Evolutionary conservation across 2,888 invertebrate genomes (phyloP), one percentile per base, ranked within the genome.

Genomic region (Athetis lepigone): DNA sequence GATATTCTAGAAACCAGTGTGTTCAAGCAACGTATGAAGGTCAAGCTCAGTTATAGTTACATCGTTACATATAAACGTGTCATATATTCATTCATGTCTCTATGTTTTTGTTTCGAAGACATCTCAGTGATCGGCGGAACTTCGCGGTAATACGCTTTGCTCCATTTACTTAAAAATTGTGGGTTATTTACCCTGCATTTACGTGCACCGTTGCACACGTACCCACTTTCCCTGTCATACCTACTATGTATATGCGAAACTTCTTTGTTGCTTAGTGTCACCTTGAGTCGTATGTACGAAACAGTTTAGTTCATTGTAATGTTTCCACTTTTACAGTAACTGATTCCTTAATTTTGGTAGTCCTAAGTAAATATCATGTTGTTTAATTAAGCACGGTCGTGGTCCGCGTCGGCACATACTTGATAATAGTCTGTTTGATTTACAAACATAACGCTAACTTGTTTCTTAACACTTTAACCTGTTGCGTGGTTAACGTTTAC

Each of bases 161-260:
- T 92, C 88, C 81, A 89, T 90, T 92, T 90, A 82, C 79, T 80
- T 77, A 82, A 79, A 87, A 89, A 90, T 91, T 86, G 83, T 82
- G 72, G 83, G 85, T 86, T 86, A 72, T 77, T 79, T 83, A 84
- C 83, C 82, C 77, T 85, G 76, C 82, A 86, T 77, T 87, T 87
- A 86, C 76, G 64, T 81, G 81, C 80, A 78, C 81, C 65, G 66
- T 64, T 62, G 58, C 59, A 65, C 57, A 77, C 60, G 77, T 84
- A 82, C 73, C 61, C 77, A 88, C 90, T 92, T 91, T 91, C 91
- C 87, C 88, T 82, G 72, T 80, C 81, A 72, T 77, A 80, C 77
- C 73, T 63, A 72, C 60, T 65, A 43, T 69, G 59, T 74, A 65
- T 79, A n/a, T n/a, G n/a, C n/a, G 78, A 74, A 79, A 59, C 67